phyloP scores from a whole-genome alignment of 2,888 invertebrate species.

The Callimorpha dominula region DNA sequence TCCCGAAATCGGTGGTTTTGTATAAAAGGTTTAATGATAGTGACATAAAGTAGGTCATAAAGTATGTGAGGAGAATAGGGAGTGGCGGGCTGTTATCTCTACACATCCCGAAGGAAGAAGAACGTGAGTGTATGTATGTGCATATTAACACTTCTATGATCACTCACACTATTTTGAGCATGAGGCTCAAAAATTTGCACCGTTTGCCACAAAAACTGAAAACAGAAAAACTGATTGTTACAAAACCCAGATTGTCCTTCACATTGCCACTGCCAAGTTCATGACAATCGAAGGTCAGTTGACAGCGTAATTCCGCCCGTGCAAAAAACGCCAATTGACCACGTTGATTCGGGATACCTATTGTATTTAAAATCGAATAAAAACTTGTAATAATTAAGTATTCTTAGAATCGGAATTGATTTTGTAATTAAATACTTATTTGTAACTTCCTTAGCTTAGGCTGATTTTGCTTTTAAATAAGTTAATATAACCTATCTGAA shows the following conservation, averaged over 20 bases:
- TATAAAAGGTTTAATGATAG: no score
- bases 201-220: background rate
- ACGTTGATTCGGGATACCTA: conserved; percentile 11
- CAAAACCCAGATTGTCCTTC: background rate
- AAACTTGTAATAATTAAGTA: conserved; percentile 8
- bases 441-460: background rate
- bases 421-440: conserved; percentile 1
- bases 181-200: background rate
- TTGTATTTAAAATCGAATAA: conserved; percentile 9
- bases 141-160: no score
- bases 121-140: no score
- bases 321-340: conserved; percentile 11
- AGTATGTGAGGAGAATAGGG: no score
- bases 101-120: no score
- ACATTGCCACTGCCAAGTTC: conserved; percentile 4
- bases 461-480: background rate
- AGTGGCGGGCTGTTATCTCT: no score
- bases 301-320: background rate
- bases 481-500: background rate
- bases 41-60: no score
- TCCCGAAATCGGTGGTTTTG: no score
- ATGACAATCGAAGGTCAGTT: conserved; percentile 8
- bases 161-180: no score
- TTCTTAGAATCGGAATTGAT: conserved; percentile 11
- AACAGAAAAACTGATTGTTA: background rate